phyloP scores from a whole-genome alignment of 2,797 vertebrate species.

The Sandelia bainsii region DNA sequence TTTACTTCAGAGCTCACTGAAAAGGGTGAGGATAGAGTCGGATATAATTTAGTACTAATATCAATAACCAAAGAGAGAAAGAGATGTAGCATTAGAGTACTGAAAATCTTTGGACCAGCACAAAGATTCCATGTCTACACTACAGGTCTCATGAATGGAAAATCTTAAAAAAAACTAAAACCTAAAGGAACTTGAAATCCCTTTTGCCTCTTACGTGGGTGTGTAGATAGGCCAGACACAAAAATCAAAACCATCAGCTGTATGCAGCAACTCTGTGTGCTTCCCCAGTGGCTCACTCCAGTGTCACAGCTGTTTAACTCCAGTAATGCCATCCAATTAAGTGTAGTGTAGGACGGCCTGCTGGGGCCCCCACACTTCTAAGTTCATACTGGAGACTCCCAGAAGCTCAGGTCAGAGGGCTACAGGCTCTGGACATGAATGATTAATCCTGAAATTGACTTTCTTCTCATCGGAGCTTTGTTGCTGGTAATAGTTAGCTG shows the following conservation, averaged over 20 bases:
- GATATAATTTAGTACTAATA: constrained; percentile 7
- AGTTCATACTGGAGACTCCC: constrained; percentile 56
- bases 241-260: constrained; percentile 50
- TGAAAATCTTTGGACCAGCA: constrained; percentile 12
- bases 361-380: constrained; percentile 50
- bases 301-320: constrained; percentile 77
- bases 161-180: constrained; percentile 7
- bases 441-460: constrained; percentile 68
- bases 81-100: constrained; percentile 5
- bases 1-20: neutral
- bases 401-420: constrained; percentile 62
- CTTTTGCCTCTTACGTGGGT: constrained; percentile 38
- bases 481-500: constrained; percentile 30
- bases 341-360: constrained; percentile 50
- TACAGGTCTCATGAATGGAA: constrained; percentile 27
- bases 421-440: constrained; percentile 60
- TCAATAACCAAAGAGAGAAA: constrained; percentile 9
- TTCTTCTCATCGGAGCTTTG: constrained; percentile 42
- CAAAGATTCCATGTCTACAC: constrained; percentile 14
- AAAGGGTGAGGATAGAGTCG: neutral
- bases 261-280: constrained; percentile 33
- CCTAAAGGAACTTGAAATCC: constrained; percentile 15
- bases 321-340: constrained; percentile 70
- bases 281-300: constrained; percentile 51
- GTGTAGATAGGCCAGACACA: constrained; percentile 23